phyloP scores from a whole-genome alignment of 1,140 invertebrate genomes.

The Drosophila paulistorum region DNA sequence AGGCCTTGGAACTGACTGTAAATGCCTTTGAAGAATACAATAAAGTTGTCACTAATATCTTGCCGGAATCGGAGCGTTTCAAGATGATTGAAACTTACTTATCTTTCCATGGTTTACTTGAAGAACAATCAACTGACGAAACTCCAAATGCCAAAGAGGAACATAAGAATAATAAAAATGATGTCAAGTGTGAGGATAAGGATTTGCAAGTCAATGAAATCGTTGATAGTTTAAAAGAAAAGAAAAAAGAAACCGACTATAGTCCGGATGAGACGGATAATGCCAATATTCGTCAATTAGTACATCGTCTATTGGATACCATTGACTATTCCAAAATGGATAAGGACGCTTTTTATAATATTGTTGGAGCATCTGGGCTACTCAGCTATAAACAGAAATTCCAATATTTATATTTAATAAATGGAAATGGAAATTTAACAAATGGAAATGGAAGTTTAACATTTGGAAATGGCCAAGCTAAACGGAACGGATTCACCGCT shows the following conservation, averaged over 20 bases:
- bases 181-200: no score
- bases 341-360: slow-evolving; percentile 6
- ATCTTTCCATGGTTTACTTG: slow-evolving; percentile 8
- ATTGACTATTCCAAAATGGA: slow-evolving; percentile 4
- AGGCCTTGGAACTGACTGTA: not conserved
- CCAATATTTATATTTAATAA: not conserved
- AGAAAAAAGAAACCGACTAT: not conserved
- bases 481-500: no score
- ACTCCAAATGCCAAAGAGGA: not conserved
- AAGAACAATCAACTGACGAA: no score
- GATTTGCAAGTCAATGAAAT: no score
- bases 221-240: no score
- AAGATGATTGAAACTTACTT: slow-evolving; percentile 28
- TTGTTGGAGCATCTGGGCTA: slow-evolving; percentile 25
- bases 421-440: no score
- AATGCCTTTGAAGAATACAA: slow-evolving; percentile 32
- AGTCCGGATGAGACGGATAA: no score
- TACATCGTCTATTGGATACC: not conserved
- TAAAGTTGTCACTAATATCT: not conserved
- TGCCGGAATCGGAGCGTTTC: slow-evolving; percentile 25
- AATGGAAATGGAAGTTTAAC: no score
- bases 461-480: no score
- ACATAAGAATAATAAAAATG: no score
- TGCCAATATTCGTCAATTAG: no score
- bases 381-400: slow-evolving; percentile 23